A percentile compares a stretch with the other conserved stretches of the same genome.
phyloP scores from a whole-genome alignment of 2,797 vertebrate species.

The Melanotaenia parkinsoni region DNA sequence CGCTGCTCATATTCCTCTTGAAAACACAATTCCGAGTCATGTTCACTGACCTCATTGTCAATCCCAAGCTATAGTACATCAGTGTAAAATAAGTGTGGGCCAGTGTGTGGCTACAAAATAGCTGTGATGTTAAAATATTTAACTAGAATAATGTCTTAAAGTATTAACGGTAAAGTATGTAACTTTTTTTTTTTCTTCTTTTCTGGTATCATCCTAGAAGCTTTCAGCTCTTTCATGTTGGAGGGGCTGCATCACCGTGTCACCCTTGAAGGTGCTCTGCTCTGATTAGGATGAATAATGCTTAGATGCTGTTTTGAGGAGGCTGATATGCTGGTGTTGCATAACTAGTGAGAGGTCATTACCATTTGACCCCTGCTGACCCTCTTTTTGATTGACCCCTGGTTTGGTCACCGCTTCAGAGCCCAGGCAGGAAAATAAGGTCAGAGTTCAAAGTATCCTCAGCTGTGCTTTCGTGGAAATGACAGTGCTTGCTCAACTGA shows the following conservation, averaged over 20 bases:
- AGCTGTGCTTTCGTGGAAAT: constrained; percentile 80
- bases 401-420: constrained; percentile 72
- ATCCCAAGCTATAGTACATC: constrained; percentile 4
- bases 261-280: constrained; percentile 38
- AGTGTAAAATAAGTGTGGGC: background rate
- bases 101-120: background rate
- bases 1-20: background rate
- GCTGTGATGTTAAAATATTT: background rate
- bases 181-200: background rate
- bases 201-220: background rate
- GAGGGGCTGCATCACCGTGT: background rate
- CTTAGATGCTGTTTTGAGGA: constrained; percentile 35
- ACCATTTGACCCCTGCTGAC: constrained; percentile 75
- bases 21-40: constrained; percentile 1
- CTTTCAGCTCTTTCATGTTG: constrained; percentile 28
- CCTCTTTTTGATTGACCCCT: constrained; percentile 76
- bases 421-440: constrained; percentile 67
- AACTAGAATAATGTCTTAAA: background rate
- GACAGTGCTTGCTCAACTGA: constrained; percentile 53
- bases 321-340: constrained; percentile 57
- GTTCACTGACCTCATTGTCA: background rate
- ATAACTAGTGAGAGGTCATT: constrained; percentile 73
- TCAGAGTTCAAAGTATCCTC: constrained; percentile 79
- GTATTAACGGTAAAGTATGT: background rate
- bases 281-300: constrained; percentile 74